These are phyloP conservation scores for Physocephala rufipes DNA, from an alignment of 2,888 invertebrate genomes.

Conservation along the genomic window DNA sequence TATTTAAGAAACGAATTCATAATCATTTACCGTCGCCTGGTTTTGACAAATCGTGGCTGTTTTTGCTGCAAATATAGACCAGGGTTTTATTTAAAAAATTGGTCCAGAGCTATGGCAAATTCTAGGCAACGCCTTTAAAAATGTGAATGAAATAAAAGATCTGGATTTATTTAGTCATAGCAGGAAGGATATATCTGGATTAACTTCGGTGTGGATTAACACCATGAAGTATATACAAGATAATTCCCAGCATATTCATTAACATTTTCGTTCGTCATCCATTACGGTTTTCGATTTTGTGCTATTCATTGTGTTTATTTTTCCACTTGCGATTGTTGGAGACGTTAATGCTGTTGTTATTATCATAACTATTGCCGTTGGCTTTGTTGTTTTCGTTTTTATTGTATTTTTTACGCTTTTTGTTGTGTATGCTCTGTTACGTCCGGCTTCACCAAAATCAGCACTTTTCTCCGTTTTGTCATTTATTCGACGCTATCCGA, in stretches of 20 bases:
- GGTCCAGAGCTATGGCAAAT: too few species aligned
- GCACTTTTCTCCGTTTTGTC: slow-evolving; percentile 36
- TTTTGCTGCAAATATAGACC: slow-evolving; percentile 40
- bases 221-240: too few species aligned
- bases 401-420: neutral
- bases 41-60: slow-evolving; percentile 58
- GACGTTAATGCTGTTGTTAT: neutral
- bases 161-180: too few species aligned
- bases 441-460: slow-evolving; percentile 31
- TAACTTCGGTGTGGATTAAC: too few species aligned
- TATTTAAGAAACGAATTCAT: slow-evolving; percentile 61
- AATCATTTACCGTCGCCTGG: slow-evolving; percentile 50
- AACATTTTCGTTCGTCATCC: neutral
- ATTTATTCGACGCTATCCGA: slow-evolving; percentile 14
- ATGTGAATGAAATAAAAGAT: too few species aligned
- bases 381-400: neutral
- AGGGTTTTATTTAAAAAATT: too few species aligned
- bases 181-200: too few species aligned
- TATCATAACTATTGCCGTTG: neutral
- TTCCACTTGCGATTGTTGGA: neutral
- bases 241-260: neutral
- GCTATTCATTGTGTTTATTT: neutral
- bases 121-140: too few species aligned
- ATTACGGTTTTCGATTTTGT: neutral
- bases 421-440: slow-evolving; percentile 1